These are phyloP conservation scores for Pycnomerus fuliginosus DNA, from an alignment of 2,888 invertebrate species.

Conservation along the genomic window DNA sequence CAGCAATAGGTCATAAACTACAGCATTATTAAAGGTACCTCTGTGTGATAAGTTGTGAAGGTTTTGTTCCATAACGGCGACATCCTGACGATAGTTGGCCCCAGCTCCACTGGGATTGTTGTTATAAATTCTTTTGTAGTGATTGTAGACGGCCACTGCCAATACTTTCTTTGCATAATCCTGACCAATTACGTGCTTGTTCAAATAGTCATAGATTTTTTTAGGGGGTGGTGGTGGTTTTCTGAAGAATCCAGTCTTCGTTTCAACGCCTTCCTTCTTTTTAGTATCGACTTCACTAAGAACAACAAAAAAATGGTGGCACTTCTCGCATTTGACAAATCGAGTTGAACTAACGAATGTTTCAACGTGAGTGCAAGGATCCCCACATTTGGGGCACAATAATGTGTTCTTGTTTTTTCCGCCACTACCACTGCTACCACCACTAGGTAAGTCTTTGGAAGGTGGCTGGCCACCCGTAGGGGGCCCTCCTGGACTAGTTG, in stretches of 20 bases:
- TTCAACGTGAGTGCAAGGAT: constrained; percentile 93
- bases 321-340: constrained; percentile 97
- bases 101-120: constrained; percentile 67
- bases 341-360: constrained; percentile 96
- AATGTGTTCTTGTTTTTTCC: constrained; percentile 74
- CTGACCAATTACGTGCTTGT: constrained; percentile 96
- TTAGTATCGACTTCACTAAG: constrained; percentile 91
- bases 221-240: constrained; percentile 95
- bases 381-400: constrained; percentile 86
- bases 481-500: constrained; percentile 43
- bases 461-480: constrained; percentile 35
- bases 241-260: constrained; percentile 68
- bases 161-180: constrained; percentile 92
- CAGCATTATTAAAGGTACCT: constrained; percentile 55
- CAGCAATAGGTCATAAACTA: neutral
- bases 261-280: constrained; percentile 79
- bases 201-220: constrained; percentile 95
- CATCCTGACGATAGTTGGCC: constrained; percentile 50
- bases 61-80: constrained; percentile 64
- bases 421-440: constrained; percentile 52
- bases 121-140: constrained; percentile 96
- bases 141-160: constrained; percentile 98
- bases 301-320: constrained; percentile 96
- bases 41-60: constrained; percentile 69
- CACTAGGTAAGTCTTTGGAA: constrained; percentile 25